A percentile compares a stretch with the other conserved stretches of the same genome.
Evolutionary conservation across 1,140 invertebrate species (phyloP).

Genomic region (Popillia japonica): DNA sequence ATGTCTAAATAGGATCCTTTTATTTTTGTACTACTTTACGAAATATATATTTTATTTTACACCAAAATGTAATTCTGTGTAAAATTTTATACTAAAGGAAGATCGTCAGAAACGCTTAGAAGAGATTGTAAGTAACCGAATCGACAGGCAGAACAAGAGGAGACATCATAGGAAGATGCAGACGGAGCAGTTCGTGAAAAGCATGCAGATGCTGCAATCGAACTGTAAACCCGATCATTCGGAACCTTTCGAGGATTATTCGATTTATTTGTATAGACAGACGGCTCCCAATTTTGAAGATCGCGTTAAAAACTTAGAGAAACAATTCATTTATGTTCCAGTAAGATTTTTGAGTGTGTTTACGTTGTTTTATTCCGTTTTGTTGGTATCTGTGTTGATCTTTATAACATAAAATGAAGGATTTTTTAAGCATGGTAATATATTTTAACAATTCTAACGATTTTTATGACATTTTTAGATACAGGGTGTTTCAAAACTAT

Average conservation of each 20-base stretch:
- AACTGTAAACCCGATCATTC: conserved; percentile 67
- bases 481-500: too few species aligned
- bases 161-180: conserved; percentile 73
- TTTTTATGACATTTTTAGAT: too few species aligned
- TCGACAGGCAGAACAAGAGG: conserved; percentile 70
- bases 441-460: too few species aligned
- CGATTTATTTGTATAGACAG: conserved; percentile 77
- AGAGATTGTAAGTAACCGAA: conserved; percentile 74
- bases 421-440: too few species aligned
- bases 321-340: conserved; percentile 74
- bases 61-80: not conserved
- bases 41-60: conserved; percentile 1
- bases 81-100: conserved; percentile 62
- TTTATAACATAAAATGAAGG: too few species aligned
- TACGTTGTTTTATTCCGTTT: conserved; percentile 22
- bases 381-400: too few species aligned
- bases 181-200: conserved; percentile 78
- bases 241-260: conserved; percentile 76
- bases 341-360: conserved; percentile 66
- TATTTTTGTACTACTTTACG: not conserved
- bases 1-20: not conserved
- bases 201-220: conserved; percentile 78
- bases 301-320: conserved; percentile 79
- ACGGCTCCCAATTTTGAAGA: conserved; percentile 79
- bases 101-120: conserved; percentile 71